phyloP scores from a whole-genome alignment of 2,113 vertebrate species.

The Proterorhinus semilunaris region DNA sequence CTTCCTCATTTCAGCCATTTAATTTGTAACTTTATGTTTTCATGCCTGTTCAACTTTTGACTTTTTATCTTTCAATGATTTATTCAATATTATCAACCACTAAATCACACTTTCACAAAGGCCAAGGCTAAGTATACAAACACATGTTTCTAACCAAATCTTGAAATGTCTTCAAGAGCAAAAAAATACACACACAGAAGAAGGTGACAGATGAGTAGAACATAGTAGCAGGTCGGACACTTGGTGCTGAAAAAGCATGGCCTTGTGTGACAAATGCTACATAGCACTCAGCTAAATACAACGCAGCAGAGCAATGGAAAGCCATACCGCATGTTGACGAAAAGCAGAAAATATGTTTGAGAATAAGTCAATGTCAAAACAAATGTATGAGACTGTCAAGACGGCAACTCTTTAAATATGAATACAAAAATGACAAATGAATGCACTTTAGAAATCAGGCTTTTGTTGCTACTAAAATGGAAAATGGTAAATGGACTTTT shows the following conservation, averaged over 20 bases:
- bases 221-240: slow-evolving; percentile 22
- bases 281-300: neutral
- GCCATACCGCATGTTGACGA: neutral
- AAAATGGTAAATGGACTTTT: too few relatives aligned
- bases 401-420: neutral
- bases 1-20: neutral
- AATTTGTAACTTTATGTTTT: neutral
- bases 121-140: slow-evolving; percentile 18
- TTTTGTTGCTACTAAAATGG: neutral
- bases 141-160: slow-evolving; percentile 7
- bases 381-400: slow-evolving; percentile 1
- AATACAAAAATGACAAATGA: neutral
- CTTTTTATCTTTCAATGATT: neutral
- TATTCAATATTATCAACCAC: neutral
- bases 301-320: neutral
- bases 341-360: neutral
- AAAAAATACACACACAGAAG: neutral
- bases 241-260: slow-evolving; percentile 14
- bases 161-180: neutral
- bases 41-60: neutral
- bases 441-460: neutral
- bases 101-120: neutral
- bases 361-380: neutral
- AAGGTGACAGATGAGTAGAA: neutral
- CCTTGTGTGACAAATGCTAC: slow-evolving; percentile 10